Base-by-base conservation (phyloP, 2,888 invertebrate genomes). In the Anodontia alba region DNA sequence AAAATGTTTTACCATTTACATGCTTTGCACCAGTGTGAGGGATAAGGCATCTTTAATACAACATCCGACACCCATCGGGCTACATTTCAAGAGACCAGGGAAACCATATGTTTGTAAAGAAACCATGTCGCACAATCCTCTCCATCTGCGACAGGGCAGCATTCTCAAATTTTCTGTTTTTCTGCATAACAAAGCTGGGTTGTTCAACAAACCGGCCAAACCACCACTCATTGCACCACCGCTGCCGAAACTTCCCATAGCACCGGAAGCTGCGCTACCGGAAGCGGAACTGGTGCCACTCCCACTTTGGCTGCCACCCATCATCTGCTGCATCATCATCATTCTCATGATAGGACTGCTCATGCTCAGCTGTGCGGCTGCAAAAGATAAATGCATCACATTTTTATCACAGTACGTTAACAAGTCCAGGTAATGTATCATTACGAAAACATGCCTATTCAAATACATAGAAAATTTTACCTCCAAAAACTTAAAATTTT, bases 41-140 rank as follows among this genome's bases (percentile, higher is more conserved):
- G 87, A 82, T 42, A 73, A 70, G 36, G 71, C 67, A 51, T 89
- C 88, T 72, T 87, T 88, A 10, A 88, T 51, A 66, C 89, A 89
- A 73, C 89, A 89, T 8, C 89, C 89, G n/a, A 86, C 42, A 17
- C 89, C 89, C 51, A 87, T 74, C 1, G 89, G 87, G 36, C 86
- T 87, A 73, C 89, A 89, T 36, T 70, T 78, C 73, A 89, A 57
- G 3, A 87, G 75, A 43, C 80, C 78, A 1, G 88, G 89, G 46
- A 87, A 69, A 26, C 73, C 76, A 69, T 89, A 88, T 12, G 80
- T 77, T 29, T 68, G 71, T 23, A 87, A 69, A 20, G 89, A 88
- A 17, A 87, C 66, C 26, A 84, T 66, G 42, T 80, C 62, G 49
- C 89, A 89, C 26, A 88, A 76, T 17, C 73, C 76, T 31, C 66